Percentiles rank a stretch among this genome's conserved stretches.
These are phyloP conservation scores for Artibeus jamaicensis DNA, from an alignment of 2,797 vertebrate species.

Conservation along the genomic window DNA sequence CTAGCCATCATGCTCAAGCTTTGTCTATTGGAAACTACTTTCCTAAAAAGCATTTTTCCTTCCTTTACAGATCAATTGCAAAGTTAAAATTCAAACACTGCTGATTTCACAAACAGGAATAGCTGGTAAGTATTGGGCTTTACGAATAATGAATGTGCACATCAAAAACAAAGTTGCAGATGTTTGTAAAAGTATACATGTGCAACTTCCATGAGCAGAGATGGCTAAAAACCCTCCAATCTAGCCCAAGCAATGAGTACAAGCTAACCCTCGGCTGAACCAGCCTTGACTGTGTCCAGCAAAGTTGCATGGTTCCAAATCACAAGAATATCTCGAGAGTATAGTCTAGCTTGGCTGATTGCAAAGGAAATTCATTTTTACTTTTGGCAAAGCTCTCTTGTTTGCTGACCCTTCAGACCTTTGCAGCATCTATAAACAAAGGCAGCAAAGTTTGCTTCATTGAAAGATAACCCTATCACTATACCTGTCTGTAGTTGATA, in stretches of 20 bases:
- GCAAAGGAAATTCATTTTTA: conserved; percentile 66
- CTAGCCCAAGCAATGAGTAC: neutral
- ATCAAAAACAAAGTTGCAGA: conserved; percentile 40
- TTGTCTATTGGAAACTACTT: conserved; percentile 67
- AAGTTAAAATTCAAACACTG: conserved; percentile 66
- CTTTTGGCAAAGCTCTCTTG: conserved; percentile 64
- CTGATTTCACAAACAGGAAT: conserved; percentile 62
- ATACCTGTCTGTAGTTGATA: conserved; percentile 43
- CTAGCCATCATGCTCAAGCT: conserved; percentile 36
- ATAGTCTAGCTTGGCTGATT: neutral
- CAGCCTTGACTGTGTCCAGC: neutral
- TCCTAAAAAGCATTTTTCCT: conserved; percentile 69
- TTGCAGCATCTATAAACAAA: conserved; percentile 57
- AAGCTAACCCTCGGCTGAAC: neutral
- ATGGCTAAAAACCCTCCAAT: neutral
- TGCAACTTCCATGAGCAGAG: neutral
- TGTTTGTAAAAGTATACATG: neutral
- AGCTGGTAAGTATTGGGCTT: conserved; percentile 28
- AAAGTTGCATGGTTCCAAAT: conserved; percentile 22
- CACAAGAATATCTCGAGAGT: conserved; percentile 56
- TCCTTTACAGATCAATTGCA: conserved; percentile 73
- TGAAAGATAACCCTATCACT: conserved; percentile 58
- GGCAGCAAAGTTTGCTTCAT: conserved; percentile 59
- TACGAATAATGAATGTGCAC: conserved; percentile 51
- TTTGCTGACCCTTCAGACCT: conserved; percentile 70